phyloP scores from a whole-genome alignment of 2,113 vertebrate genomes.

The Anolis carolinensis region DNA sequence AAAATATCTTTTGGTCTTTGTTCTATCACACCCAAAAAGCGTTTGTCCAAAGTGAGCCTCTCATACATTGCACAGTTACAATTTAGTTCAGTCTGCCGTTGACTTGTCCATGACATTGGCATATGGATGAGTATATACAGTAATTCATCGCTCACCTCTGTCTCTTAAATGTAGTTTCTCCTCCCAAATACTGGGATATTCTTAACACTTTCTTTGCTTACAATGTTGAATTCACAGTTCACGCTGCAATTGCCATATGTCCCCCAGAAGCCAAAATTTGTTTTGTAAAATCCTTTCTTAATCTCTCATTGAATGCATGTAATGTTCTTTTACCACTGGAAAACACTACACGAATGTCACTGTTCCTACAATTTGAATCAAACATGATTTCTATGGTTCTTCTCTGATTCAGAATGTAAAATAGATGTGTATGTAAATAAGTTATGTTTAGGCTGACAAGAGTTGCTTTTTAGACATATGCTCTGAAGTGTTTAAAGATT shows the following conservation, averaged over 20 bases:
- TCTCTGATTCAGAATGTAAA: neutral
- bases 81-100: too few relatives aligned
- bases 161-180: too few relatives aligned
- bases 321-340: neutral
- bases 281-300: too few relatives aligned
- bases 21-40: neutral
- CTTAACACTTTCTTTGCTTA: neutral
- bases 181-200: neutral
- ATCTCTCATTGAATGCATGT: neutral
- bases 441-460: neutral
- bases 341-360: neutral
- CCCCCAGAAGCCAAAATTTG: too few relatives aligned
- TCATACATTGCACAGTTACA: too few relatives aligned
- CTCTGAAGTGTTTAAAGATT: neutral
- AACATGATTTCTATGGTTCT: neutral
- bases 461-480: neutral
- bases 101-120: too few relatives aligned
- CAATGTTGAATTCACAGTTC: neutral
- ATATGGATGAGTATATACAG: too few relatives aligned
- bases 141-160: too few relatives aligned
- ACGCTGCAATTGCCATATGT: neutral
- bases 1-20: neutral
- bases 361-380: neutral
- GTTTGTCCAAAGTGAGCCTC: too few relatives aligned
- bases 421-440: neutral